A percentile compares a stretch with the other conserved stretches of the same genome.
Evolutionary conservation across 2,888 invertebrate species (phyloP).

Genomic region (Agrypnus murinus): DNA sequence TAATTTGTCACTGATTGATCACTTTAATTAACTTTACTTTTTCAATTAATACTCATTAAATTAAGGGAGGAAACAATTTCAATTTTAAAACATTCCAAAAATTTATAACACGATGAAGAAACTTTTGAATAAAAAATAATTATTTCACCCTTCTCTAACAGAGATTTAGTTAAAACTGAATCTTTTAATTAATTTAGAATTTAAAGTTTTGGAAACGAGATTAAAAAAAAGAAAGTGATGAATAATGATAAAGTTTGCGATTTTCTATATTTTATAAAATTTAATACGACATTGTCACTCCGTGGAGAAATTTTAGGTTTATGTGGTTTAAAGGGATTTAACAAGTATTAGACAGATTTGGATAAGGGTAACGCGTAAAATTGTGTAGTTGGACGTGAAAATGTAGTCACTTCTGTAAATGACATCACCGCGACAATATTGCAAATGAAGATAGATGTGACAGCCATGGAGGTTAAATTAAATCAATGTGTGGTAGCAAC

Average conservation of each 20-base stretch:
- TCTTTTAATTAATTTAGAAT: too few species aligned
- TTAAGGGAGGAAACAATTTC: constrained; percentile 3
- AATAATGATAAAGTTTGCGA: too few species aligned
- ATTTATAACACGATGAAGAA: not conserved
- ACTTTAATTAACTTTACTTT: constrained; percentile 24
- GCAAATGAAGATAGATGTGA: constrained; percentile 49
- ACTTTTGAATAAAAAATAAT: not conserved
- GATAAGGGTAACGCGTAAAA: constrained; percentile 31
- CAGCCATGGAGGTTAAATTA: constrained; percentile 35
- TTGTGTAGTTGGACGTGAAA: constrained; percentile 42
- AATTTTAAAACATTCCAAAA: constrained; percentile 16
- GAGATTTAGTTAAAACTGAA: too few species aligned
- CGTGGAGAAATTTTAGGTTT: too few species aligned
- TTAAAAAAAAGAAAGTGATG: too few species aligned
- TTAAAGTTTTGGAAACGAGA: too few species aligned
- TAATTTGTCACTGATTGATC: constrained; percentile 40
- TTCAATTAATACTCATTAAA: constrained; percentile 16
- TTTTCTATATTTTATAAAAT: too few species aligned
- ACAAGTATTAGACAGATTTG: constrained; percentile 30
- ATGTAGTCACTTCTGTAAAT: constrained; percentile 45
- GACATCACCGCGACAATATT: constrained; percentile 42
- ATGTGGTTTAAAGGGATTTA: constrained; percentile 22
- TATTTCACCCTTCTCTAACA: too few species aligned
- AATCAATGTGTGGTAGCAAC: constrained; percentile 29
- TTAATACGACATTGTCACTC: too few species aligned